These are phyloP conservation scores for Dendrophyllia cribrosa DNA, from an alignment of 64 coral and sea anemone genomes.

Conservation along the genomic window DNA sequence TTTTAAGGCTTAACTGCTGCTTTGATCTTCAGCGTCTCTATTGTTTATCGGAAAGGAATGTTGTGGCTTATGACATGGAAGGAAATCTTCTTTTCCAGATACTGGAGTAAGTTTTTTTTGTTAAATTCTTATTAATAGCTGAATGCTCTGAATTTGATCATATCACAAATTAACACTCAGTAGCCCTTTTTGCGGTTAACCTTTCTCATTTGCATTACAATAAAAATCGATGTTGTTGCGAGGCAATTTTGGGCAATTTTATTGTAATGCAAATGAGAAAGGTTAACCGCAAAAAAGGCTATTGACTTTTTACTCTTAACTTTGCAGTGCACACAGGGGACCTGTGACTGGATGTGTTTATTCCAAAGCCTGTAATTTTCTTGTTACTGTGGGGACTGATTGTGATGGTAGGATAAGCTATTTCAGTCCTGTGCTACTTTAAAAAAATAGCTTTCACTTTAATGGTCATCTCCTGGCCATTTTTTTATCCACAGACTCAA, in stretches of 20 bases:
- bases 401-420: slow-evolving; percentile 75
- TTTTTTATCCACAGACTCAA: too few relatives aligned
- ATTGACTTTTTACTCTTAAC: background rate
- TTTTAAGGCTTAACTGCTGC: background rate
- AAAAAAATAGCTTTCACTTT: too few relatives aligned
- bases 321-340: slow-evolving; percentile 86
- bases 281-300: too few relatives aligned
- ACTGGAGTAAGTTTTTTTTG: slow-evolving; percentile 62
- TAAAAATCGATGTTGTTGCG: too few relatives aligned
- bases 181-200: too few relatives aligned
- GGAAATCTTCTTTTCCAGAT: slow-evolving; percentile 93
- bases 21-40: slow-evolving; percentile 73
- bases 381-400: slow-evolving; percentile 94
- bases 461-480: too few relatives aligned
- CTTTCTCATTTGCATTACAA: too few relatives aligned
- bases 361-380: slow-evolving; percentile 91
- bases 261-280: too few relatives aligned
- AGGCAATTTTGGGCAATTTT: too few relatives aligned
- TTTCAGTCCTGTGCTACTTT: background rate
- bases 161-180: too few relatives aligned
- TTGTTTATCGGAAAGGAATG: slow-evolving; percentile 95
- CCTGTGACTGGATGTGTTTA: slow-evolving; percentile 97
- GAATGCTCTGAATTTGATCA: too few relatives aligned
- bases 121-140: too few relatives aligned
- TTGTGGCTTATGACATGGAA: slow-evolving; percentile 95